Base-by-base conservation (phyloP, 1,140 invertebrate species). In the Harpegnathos saltator region DNA sequence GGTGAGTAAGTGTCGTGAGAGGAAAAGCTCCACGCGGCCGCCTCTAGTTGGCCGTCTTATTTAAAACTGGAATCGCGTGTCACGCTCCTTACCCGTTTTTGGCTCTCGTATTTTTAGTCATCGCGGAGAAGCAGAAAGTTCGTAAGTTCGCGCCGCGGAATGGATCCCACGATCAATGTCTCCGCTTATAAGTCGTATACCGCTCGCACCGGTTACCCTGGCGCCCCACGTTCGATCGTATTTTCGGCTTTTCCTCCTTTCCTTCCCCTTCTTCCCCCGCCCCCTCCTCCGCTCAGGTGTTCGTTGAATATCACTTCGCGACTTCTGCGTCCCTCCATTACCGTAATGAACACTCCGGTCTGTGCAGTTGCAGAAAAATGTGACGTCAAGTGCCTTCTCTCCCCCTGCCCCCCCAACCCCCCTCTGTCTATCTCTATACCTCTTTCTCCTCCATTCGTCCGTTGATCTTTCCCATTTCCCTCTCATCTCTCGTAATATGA, bases 281-380 rank as follows among this genome's bases (percentile, higher is more conserved):
- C 19, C 59, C 54, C 22, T n/a, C n/a, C n/a, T n/a, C n/a, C n/a
- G n/a, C n/a, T 12, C 44, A 9, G 48, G 7, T 22, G 15, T 19
- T 82, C 24, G 38, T 61, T 65, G 19, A 81, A 86, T 84, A 83
- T 75, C 75, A 52, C 77, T 61, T 84, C 69, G 72, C 65, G 77
- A 72, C 74, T 72, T 86, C 77, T 82, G 54, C 75, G 73, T 83
- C 58, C 78, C 62, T 82, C 83, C 89, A 89, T 92, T 92, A 91
- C 83, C 66, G 73, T 92, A 89, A 92, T 92, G 85, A 89, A 89
- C 75, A 75, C 84, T 81, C 75, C 50, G 33, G 14, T 69, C 56
- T 56, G 82, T 80, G 56, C 38, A 86, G 26, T n/a, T n/a, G 7
- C 56, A 66, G 33, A 61, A 72, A 77, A 86, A 87, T 56, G 14